Conservation (phyloP, 2,113 vertebrate species). For the Phasianus colchicus region DNA sequence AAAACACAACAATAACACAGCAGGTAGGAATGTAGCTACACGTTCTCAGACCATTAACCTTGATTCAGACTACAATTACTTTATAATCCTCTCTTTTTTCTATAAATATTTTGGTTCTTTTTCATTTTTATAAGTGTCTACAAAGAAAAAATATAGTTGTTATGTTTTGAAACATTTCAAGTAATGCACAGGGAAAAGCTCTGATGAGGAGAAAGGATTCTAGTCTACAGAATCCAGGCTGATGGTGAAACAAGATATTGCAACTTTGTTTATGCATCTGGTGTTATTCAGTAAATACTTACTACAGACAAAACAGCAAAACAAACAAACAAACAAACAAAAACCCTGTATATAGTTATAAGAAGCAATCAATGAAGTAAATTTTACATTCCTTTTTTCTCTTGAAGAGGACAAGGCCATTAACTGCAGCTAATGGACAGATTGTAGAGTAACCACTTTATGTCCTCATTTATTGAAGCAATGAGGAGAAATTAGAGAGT, state of each 20-base stretch:
- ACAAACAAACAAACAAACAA: neutral
- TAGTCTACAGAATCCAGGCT: neutral
- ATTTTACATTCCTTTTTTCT: neutral
- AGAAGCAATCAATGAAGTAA: neutral
- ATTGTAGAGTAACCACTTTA: neutral
- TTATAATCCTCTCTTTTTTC: neutral
- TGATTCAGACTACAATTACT: neutral
- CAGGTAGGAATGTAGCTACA: neutral
- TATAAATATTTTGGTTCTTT: neutral
- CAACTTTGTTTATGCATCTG: neutral
- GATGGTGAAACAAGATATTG: neutral
- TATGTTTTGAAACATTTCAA: neutral
- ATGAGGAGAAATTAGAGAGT: neutral
- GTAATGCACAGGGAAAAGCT: neutral
- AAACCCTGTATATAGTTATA: neutral
- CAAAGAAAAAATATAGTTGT: neutral
- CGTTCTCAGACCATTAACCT: neutral
- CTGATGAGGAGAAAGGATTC: neutral
- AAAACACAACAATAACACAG: neutral
- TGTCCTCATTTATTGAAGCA: neutral
- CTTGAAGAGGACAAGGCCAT: neutral
- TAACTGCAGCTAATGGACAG: neutral
- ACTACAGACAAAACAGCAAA: neutral
- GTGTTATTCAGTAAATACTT: neutral
- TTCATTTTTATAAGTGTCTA: neutral